Conservation (phyloP, 2,888 invertebrate species). For the Ophion slaviceki region DNA sequence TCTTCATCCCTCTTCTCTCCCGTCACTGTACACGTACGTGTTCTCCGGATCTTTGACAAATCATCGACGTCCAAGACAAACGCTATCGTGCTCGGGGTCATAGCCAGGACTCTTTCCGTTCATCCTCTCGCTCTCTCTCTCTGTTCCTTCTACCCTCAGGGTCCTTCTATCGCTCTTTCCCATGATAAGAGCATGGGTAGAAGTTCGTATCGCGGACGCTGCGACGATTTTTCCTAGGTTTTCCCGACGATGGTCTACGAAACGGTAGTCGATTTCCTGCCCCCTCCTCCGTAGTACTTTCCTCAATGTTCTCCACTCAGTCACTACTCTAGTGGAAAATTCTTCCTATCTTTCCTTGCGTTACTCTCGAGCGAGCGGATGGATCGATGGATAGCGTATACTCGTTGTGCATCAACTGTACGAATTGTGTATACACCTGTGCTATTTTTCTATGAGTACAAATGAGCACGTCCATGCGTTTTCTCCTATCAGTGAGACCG, state of each 20-base stretch:
- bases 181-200: conserved; percentile 35
- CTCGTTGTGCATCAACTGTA: not conserved
- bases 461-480: not conserved
- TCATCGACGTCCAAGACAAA: conserved; percentile 36
- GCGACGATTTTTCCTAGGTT: conserved; percentile 43
- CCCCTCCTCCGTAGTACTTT: conserved; percentile 15
- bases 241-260: conserved; percentile 8
- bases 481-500: not conserved
- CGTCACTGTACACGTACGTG: not conserved
- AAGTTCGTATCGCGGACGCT: conserved; percentile 31
- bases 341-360: conserved; percentile 40
- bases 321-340: conserved; percentile 52
- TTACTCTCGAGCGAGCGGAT: conserved; percentile 20
- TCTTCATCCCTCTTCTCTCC: not conserved
- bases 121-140: not conserved
- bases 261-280: conserved; percentile 11
- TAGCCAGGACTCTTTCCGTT: not conserved
- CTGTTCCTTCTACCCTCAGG: too few relatives aligned
- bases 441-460: not conserved
- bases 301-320: conserved; percentile 51
- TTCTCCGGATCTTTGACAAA: conserved; percentile 21
- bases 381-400: conserved; percentile 30
- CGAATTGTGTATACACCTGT: not conserved
- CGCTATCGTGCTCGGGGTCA: conserved; percentile 16
- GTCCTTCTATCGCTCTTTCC: not conserved